Evolutionary conservation across 2,797 vertebrate species (phyloP).

Genomic region (Dendrocincla tyrannina): DNA sequence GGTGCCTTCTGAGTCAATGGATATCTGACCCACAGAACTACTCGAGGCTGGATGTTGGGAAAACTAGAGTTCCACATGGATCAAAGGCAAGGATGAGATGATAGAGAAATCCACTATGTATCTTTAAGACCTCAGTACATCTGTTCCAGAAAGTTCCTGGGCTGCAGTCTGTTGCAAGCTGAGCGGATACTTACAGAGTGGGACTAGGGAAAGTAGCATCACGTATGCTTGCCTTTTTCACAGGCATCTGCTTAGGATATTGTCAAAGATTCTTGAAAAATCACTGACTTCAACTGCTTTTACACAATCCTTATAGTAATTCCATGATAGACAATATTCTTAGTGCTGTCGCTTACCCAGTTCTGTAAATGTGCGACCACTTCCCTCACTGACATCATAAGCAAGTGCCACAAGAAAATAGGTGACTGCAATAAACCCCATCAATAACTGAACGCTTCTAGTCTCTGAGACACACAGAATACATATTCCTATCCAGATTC

Average conservation of each 20-base stretch:
- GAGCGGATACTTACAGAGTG: background rate
- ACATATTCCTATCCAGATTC: background rate
- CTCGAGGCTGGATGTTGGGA: background rate
- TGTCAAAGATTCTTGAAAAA: background rate
- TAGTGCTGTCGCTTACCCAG: fast-evolving
- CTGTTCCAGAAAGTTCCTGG: background rate
- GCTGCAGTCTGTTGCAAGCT: background rate
- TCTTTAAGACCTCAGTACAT: background rate
- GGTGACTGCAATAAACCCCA: background rate
- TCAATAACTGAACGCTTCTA: background rate
- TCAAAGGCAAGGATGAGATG: background rate
- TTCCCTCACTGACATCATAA: background rate
- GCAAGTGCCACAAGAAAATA: background rate
- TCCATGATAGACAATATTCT: background rate
- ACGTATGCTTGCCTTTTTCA: background rate
- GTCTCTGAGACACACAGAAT: background rate
- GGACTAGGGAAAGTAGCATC: background rate
- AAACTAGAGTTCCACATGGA: background rate
- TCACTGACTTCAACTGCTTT: background rate
- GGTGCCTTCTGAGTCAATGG: background rate
- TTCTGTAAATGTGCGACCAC: fast-evolving
- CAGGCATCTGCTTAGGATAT: background rate
- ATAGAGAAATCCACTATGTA: background rate
- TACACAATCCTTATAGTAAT: background rate
- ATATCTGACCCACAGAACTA: background rate